Evolutionary conservation across 2,888 invertebrate genomes (phyloP).

Genomic region (Entomobrya proxima): DNA sequence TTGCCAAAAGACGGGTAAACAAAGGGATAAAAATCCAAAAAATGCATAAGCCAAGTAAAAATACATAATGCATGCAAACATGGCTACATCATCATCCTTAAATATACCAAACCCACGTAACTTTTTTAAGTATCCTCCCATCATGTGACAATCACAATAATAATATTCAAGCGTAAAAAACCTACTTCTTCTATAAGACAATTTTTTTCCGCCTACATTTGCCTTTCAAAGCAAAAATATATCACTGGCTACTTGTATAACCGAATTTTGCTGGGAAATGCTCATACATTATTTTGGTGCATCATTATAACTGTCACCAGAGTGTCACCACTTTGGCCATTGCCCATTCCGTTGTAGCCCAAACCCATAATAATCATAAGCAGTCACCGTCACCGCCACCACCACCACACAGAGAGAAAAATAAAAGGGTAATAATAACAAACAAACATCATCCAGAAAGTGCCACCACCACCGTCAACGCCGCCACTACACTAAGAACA

Average conservation of each 20-base stretch:
- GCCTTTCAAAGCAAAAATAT: neutral
- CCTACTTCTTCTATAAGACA: neutral
- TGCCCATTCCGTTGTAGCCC: slow-evolving; percentile 56
- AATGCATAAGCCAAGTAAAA: slow-evolving; percentile 29
- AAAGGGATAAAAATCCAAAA: slow-evolving; percentile 12
- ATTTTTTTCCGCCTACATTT: neutral
- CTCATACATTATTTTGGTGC: slow-evolving; percentile 61
- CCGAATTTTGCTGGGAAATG: slow-evolving; percentile 28
- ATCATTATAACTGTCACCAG: slow-evolving; percentile 61
- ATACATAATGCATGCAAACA: neutral
- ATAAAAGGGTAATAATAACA: slow-evolving; percentile 63
- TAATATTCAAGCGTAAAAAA: no score
- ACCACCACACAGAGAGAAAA: slow-evolving; percentile 61
- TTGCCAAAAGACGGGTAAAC: neutral
- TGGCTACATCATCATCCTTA: neutral
- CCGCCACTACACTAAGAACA: slow-evolving; percentile 21
- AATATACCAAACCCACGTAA: neutral
- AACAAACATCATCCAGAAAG: slow-evolving; percentile 15
- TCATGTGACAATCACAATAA: neutral
- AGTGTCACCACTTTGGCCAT: slow-evolving; percentile 62
- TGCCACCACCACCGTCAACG: slow-evolving; percentile 28
- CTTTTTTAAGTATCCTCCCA: neutral
- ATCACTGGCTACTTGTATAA: slow-evolving; percentile 5
- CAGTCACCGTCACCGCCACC: slow-evolving; percentile 50
- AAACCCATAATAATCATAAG: slow-evolving; percentile 42